Base-by-base conservation (phyloP, 1,140 invertebrate genomes). In the Euwallacea fornicatus region DNA sequence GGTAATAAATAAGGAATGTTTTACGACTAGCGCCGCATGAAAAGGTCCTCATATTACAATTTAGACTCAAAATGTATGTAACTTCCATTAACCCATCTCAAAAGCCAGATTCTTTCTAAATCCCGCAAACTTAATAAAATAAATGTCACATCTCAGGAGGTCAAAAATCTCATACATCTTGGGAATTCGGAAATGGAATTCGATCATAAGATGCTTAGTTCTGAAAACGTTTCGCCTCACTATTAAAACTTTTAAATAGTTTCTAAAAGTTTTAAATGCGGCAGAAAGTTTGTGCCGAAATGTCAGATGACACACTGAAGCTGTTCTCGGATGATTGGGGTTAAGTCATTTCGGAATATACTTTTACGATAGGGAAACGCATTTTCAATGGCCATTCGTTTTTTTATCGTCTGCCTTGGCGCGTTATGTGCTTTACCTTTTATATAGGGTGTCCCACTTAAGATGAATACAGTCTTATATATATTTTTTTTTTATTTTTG, bases 211-310 rank as follows among this genome's bases (percentile, higher is more conserved):
- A 63, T 63, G 61, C 61, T 63, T 47, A 63, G 61, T 63, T 63
- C 42, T 42, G 59, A 50, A 69, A 69, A 53, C 43, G 42, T 62
- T 53, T 42, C 44, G n/a, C 44, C 42, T 50, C 59, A 69, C 60
- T 66, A 69, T 64, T 71, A 56, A 71, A 71, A 71, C 60, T 71
- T 71, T 71, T 64, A 64, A 42, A 71, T n/a, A 71, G 16, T 64
- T 42, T 71, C 42, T 63, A 64, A 71, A 71, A 71, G 69, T 71
- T 71, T 56, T 41, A 63, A 69, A 21, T 21, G 42, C 54, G 59
- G 21, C 42, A 11, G 16, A 69, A 60, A 50, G 9, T 47, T 47
- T 46, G 42, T 66, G 42, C 9, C 53, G 65, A 66, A 50, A 42
- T 11, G 21, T 66, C 54, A 66, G 65, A 56, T 43, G 65, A 66